Conservation (phyloP, 2,113 vertebrate genomes). For the Cyprinodon brontotheroides region DNA sequence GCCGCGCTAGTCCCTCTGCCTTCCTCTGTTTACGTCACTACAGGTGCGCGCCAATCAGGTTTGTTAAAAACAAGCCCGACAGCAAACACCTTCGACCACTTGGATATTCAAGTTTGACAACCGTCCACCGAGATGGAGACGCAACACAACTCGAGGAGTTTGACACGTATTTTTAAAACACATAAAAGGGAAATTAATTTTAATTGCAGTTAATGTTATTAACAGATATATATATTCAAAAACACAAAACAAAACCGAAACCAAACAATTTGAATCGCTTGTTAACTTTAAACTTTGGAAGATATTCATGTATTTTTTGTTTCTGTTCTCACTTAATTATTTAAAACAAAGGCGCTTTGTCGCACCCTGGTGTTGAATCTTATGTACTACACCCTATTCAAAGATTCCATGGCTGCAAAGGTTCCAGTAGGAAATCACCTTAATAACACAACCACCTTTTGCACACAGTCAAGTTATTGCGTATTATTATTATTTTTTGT, state of each 20-base stretch:
- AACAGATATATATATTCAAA: too few relatives aligned
- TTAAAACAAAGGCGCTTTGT: neutral
- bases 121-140: too few relatives aligned
- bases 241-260: too few relatives aligned
- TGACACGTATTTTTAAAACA: neutral
- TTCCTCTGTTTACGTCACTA: slow-evolving; percentile 61
- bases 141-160: neutral
- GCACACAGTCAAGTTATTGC: neutral
- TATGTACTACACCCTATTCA: neutral
- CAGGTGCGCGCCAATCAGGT: slow-evolving; percentile 68
- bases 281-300: too few relatives aligned
- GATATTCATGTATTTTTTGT: too few relatives aligned
- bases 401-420: neutral
- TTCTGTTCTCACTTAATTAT: neutral
- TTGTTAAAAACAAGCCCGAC: neutral
- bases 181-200: neutral
- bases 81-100: neutral
- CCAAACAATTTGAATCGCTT: too few relatives aligned
- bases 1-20: slow-evolving; percentile 50
- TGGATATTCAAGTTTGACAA: slow-evolving; percentile 3
- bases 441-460: neutral
- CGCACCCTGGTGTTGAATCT: slow-evolving; percentile 17
- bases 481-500: neutral
- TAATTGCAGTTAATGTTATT: neutral
- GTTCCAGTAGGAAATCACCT: neutral